Conservation (phyloP, 2,888 invertebrate genomes). For the Ornithoptera alexandrae region DNA sequence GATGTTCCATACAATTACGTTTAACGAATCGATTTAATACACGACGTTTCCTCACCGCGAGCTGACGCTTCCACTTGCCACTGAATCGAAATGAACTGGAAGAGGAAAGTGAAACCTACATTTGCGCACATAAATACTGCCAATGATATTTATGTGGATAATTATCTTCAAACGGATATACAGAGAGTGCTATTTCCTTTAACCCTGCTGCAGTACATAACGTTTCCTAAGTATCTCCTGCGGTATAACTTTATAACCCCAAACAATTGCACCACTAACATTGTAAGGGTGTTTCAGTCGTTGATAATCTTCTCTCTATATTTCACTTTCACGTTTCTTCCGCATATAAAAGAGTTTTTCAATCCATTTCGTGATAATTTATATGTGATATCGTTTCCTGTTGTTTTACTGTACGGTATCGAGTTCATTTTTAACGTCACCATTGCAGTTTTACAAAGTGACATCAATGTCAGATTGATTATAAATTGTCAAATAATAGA, state of each 20-base stretch:
- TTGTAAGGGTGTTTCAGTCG: neutral
- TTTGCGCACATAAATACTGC: no score
- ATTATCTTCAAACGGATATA: neutral
- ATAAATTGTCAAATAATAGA: neutral
- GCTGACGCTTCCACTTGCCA: no score
- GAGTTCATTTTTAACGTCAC: neutral
- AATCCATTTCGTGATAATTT: neutral
- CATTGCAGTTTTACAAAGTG: neutral
- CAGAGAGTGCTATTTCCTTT: neutral
- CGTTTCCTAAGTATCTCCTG: neutral
- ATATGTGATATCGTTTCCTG: neutral
- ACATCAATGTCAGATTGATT: neutral
- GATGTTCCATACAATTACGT: no score
- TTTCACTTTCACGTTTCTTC: neutral
- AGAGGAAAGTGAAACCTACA: no score
- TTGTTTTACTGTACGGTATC: neutral
- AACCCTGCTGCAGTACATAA: neutral
- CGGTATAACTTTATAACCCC: neutral
- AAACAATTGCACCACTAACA: neutral
- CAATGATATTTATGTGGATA: neutral
- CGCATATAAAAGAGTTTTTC: neutral
- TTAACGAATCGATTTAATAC: no score
- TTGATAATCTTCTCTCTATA: neutral
- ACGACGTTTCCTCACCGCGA: no score
- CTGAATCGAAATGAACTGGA: no score